A percentile compares a stretch with the other conserved stretches of the same genome.
Evolutionary conservation across 2,888 invertebrate species (phyloP).

Genomic region (Acrocera orbiculus): DNA sequence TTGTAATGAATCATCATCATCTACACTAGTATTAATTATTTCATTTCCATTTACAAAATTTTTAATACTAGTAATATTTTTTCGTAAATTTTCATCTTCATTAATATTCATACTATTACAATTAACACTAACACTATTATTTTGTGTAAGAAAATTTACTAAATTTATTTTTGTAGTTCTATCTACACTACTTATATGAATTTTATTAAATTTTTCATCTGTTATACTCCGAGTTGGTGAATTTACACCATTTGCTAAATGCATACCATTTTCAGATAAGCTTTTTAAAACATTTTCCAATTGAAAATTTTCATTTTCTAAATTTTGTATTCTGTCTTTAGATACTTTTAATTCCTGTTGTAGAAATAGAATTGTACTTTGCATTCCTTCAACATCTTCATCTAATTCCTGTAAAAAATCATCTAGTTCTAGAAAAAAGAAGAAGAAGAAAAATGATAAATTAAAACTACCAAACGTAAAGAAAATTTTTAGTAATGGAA

Average conservation of each 20-base stretch:
- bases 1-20: slow-evolving; percentile 5
- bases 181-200: slow-evolving; percentile 12
- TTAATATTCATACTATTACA: slow-evolving; percentile 6
- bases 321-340: slow-evolving; percentile 45
- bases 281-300: slow-evolving; percentile 17
- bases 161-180: slow-evolving; percentile 9
- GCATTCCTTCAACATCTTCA: slow-evolving; percentile 97
- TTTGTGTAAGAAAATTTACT: slow-evolving; percentile 1
- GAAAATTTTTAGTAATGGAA: neutral
- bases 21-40: slow-evolving; percentile 4
- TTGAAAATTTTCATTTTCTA: slow-evolving; percentile 40
- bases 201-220: slow-evolving; percentile 6
- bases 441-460: slow-evolving; percentile 4
- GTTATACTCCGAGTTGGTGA: slow-evolving; percentile 4
- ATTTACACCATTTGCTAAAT: slow-evolving; percentile 8
- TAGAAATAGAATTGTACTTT: slow-evolving; percentile 85
- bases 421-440: slow-evolving; percentile 59
- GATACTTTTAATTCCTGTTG: slow-evolving; percentile 83
- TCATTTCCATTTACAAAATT: slow-evolving; percentile 9
- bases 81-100: slow-evolving; percentile 8
- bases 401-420: slow-evolving; percentile 91
- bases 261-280: neutral
- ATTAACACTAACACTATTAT: slow-evolving; percentile 3
- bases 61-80: slow-evolving; percentile 8
- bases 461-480: neutral